phyloP scores from a whole-genome alignment of 2,797 vertebrate genomes.

The Coregonus sp. region DNA sequence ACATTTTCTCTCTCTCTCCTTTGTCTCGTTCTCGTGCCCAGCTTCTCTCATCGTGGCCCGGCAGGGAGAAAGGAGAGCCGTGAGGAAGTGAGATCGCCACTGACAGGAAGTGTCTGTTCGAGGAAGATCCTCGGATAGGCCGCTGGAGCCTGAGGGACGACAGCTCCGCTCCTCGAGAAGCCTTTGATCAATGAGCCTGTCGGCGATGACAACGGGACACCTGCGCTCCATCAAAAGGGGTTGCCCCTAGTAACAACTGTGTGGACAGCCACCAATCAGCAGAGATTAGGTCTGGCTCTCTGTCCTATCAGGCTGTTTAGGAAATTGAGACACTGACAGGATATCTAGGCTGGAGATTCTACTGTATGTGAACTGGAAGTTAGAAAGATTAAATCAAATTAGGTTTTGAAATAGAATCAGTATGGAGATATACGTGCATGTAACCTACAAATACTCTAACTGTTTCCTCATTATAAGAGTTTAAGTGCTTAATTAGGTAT shows the following conservation, averaged over 20 bases:
- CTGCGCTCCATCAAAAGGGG: constrained; percentile 53
- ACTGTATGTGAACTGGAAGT: background rate
- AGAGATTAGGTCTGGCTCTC: constrained; percentile 34
- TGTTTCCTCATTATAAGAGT: background rate
- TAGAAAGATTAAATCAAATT: background rate
- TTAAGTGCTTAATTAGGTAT: background rate
- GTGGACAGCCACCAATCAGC: constrained; percentile 39
- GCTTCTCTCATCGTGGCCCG: constrained; percentile 34
- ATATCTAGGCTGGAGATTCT: background rate
- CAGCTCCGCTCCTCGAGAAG: constrained; percentile 35
- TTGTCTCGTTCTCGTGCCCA: constrained; percentile 24
- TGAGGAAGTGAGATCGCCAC: background rate
- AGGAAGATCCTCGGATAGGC: constrained; percentile 23
- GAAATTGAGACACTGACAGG: constrained; percentile 2
- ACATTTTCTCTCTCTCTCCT: background rate
- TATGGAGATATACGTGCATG: background rate
- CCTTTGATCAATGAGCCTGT: constrained; percentile 54
- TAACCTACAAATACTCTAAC: background rate
- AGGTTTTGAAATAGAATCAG: background rate
- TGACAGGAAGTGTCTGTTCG: constrained; percentile 8
- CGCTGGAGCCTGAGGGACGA: constrained; percentile 37
- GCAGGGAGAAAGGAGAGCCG: constrained; percentile 25
- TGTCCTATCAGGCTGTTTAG: constrained; percentile 8
- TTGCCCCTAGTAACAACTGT: constrained; percentile 15
- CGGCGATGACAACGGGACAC: constrained; percentile 56